Evolutionary conservation across 37 sponge, comb jelly and placozoan species (phyloP).

Genomic region (Spongia lamella): DNA sequence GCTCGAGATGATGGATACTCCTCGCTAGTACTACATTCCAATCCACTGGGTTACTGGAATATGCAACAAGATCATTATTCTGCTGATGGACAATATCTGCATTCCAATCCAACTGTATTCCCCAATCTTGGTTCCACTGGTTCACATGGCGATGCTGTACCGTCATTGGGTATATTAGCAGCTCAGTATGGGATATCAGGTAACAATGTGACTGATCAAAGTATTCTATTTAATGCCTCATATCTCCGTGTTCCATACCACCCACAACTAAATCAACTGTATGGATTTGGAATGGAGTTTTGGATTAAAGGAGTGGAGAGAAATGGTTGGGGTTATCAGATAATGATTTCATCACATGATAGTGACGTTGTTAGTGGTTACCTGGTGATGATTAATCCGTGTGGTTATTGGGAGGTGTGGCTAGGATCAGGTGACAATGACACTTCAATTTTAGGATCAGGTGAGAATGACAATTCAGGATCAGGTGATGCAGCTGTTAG

Average conservation of each 20-base stretch:
- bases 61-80: conserved; percentile 42
- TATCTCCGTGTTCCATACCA: conserved; percentile 36
- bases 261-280: background rate
- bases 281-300: conserved; percentile 55
- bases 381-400: conserved; percentile 66
- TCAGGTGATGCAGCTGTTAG: background rate
- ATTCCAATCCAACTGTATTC: background rate
- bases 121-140: conserved; percentile 28
- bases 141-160: conserved; percentile 11
- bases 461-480: too few relatives aligned
- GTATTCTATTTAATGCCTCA: conserved; percentile 24
- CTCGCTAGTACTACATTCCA: conserved; percentile 20
- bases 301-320: conserved; percentile 35
- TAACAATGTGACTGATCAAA: conserved; percentile 48
- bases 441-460: too few relatives aligned
- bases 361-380: conserved; percentile 34
- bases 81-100: conserved; percentile 9
- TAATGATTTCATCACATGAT: conserved; percentile 9
- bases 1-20: conserved; percentile 78
- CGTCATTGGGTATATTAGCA: background rate
- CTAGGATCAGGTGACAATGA: conserved; percentile 24
- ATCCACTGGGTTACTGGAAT: conserved; percentile 69
- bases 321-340: background rate
- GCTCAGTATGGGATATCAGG: conserved; percentile 58
- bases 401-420: conserved; percentile 77